A percentile compares a stretch with the other conserved stretches of the same genome.
Evolutionary conservation across 2,113 vertebrate species (phyloP).

Genomic region (Gavialis gangeticus): DNA sequence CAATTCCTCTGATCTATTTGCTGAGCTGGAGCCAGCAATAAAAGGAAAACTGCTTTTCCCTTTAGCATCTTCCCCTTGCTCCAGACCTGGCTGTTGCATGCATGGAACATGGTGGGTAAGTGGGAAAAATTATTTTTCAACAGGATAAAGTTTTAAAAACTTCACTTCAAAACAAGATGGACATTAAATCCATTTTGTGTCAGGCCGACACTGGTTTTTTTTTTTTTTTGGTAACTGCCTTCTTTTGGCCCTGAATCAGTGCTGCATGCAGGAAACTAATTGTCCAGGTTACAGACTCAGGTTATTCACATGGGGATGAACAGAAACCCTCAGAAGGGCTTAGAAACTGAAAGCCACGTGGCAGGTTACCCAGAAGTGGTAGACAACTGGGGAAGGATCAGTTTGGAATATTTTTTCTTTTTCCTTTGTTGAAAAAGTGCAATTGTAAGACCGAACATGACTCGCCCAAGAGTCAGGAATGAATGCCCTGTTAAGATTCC

Average conservation of each 20-base stretch:
- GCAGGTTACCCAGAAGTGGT: neutral
- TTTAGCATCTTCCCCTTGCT: neutral
- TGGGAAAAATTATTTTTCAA: neutral
- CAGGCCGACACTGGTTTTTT: no score
- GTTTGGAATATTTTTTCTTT: neutral
- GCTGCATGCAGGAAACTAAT: neutral
- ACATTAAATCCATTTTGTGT: fast-evolving
- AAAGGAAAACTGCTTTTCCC: neutral
- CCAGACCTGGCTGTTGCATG: neutral
- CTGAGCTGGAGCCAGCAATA: neutral
- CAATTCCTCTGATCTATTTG: neutral
- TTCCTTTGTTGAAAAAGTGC: neutral
- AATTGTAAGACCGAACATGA: neutral
- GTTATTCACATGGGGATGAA: neutral
- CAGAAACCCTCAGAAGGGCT: neutral
- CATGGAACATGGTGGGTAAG: neutral
- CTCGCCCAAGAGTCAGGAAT: neutral
- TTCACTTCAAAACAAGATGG: fast-evolving
- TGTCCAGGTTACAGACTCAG: fast-evolving
- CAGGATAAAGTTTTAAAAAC: neutral
- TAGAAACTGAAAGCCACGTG: fast-evolving
- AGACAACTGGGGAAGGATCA: neutral
- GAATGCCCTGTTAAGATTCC: neutral
- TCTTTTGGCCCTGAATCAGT: neutral
- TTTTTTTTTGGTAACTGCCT: neutral